These are phyloP conservation scores for Sicus ferrugineus DNA, from an alignment of 2,888 invertebrate genomes.

Conservation along the genomic window DNA sequence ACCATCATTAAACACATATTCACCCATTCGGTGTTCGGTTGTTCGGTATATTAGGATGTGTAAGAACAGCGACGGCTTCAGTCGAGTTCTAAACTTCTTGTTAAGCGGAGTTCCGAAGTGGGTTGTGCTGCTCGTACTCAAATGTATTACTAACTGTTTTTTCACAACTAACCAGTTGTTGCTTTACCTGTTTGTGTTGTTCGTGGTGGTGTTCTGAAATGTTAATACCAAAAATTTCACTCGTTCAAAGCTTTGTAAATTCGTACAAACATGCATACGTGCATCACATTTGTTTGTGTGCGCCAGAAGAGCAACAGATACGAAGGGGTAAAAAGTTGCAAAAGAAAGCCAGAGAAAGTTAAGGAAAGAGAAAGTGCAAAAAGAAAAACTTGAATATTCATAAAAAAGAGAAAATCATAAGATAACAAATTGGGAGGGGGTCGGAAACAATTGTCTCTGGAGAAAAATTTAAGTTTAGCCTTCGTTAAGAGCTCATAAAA, in stretches of 20 bases:
- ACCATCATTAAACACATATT: neutral
- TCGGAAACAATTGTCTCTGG: neutral
- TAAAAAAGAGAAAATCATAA: neutral
- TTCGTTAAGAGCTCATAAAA: neutral
- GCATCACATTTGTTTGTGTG: too few relatives aligned
- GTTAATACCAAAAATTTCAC: slow-evolving; percentile 16
- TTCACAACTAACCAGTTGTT: neutral
- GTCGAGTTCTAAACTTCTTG: slow-evolving; percentile 65
- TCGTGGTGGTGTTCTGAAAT: neutral
- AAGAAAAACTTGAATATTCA: neutral
- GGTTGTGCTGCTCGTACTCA: slow-evolving; percentile 64
- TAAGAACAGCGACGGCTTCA: slow-evolving; percentile 49
- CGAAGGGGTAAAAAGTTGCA: neutral
- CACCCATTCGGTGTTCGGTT: neutral
- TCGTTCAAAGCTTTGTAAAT: neutral
- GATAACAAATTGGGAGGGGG: neutral
- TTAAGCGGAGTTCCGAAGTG: slow-evolving; percentile 61
- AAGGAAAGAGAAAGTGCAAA: neutral
- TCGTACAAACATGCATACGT: too few relatives aligned
- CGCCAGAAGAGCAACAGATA: slow-evolving; percentile 26
- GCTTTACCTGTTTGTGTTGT: neutral
- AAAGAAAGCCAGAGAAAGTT: neutral
- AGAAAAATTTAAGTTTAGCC: slow-evolving; percentile 1
- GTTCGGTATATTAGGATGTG: slow-evolving; percentile 33
- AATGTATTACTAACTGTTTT: slow-evolving; percentile 56